These are phyloP conservation scores for Andinoacara biseriatus DNA, from an alignment of 2,113 vertebrate genomes.

Conservation along the genomic window DNA sequence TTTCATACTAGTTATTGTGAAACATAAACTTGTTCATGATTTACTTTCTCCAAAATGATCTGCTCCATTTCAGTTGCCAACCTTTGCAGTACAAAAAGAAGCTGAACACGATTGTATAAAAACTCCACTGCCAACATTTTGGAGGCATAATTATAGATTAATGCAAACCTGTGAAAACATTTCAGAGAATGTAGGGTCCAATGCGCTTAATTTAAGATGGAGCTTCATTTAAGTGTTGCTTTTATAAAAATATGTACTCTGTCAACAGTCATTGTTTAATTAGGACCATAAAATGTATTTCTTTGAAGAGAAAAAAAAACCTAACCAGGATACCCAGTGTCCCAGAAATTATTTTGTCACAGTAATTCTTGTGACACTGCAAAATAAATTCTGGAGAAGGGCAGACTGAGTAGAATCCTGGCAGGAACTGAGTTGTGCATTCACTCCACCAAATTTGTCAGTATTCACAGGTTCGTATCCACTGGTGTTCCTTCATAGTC, in stretches of 20 bases:
- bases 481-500: background rate
- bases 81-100: no score
- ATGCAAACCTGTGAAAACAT: background rate
- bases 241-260: background rate
- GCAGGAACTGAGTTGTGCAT: conserved; percentile 4
- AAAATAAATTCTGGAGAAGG: background rate
- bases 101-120: no score
- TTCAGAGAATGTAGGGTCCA: background rate
- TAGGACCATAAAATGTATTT: background rate
- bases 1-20: no score
- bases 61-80: no score
- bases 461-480: background rate
- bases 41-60: no score
- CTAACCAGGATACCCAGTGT: background rate
- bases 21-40: no score
- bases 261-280: background rate
- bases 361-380: background rate
- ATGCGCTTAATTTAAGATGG: background rate
- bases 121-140: background rate
- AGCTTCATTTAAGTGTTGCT: background rate
- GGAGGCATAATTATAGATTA: background rate
- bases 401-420: background rate
- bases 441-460: background rate
- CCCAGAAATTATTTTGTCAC: background rate
- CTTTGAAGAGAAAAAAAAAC: background rate